A percentile compares a stretch with the other conserved stretches of the same genome.
These are phyloP conservation scores for Megaptera novaeangliae DNA, from an alignment of 2,113 vertebrate genomes.

Conservation along the genomic window DNA sequence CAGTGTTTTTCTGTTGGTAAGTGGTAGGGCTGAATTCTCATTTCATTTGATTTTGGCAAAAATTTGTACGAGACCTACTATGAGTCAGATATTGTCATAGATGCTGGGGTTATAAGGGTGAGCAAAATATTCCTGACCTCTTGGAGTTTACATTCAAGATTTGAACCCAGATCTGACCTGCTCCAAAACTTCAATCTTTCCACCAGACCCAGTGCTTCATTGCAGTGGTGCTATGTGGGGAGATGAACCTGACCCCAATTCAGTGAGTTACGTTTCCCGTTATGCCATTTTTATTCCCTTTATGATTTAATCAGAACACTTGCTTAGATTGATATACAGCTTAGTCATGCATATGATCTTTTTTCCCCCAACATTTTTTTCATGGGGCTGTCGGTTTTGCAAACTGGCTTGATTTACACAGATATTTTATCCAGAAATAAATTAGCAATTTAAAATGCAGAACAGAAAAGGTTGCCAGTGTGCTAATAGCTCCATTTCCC, in stretches of 20 bases:
- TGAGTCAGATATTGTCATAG: background rate
- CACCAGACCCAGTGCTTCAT: background rate
- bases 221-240: background rate
- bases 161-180: background rate
- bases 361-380: constrained; percentile 25
- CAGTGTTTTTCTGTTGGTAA: background rate
- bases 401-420: constrained; percentile 65
- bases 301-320: constrained; percentile 64
- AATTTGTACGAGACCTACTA: background rate
- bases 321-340: constrained; percentile 72
- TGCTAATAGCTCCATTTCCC: constrained; percentile 69
- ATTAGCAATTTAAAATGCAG: constrained; percentile 73
- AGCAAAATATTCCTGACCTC: background rate
- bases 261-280: background rate
- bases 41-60: background rate
- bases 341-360: constrained; percentile 66
- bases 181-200: background rate
- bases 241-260: constrained; percentile 1
- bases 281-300: constrained; percentile 40
- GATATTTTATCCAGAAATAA: constrained; percentile 73
- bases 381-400: constrained; percentile 53
- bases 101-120: background rate
- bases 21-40: background rate
- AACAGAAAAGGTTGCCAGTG: constrained; percentile 57
- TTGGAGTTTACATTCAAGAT: background rate